These are phyloP conservation scores for Rhipidura dahli DNA, from an alignment of 2,113 vertebrate species.

Conservation along the genomic window DNA sequence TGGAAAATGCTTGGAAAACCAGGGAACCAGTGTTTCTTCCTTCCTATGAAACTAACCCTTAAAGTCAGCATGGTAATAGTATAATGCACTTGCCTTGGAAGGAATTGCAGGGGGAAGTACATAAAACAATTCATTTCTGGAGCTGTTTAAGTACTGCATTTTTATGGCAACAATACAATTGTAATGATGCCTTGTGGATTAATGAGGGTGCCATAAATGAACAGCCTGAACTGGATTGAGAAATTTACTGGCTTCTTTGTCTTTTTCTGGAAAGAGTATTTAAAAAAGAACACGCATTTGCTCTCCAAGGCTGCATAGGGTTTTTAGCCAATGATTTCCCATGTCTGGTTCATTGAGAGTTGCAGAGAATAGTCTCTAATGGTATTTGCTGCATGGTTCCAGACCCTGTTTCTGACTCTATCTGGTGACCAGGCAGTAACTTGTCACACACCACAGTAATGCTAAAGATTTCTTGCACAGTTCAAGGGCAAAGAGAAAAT, in stretches of 20 bases:
- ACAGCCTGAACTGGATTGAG: neutral
- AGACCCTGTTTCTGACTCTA: neutral
- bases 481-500: neutral
- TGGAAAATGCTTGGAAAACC: neutral
- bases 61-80: neutral
- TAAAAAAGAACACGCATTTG: neutral
- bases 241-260: neutral
- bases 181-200: neutral
- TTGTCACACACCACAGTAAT: neutral
- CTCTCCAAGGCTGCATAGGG: neutral
- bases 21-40: neutral
- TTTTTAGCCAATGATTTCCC: neutral
- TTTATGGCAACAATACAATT: neutral
- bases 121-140: neutral
- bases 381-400: neutral
- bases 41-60: neutral
- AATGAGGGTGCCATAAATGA: neutral
- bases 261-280: neutral
- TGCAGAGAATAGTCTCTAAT: neutral
- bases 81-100: neutral
- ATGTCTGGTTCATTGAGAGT: neutral
- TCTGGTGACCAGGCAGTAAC: neutral
- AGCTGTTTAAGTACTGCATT: neutral
- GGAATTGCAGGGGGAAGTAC: neutral
- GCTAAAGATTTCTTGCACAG: neutral